phyloP scores from a whole-genome alignment of 2,113 vertebrate genomes.

The Saguinus midas region DNA sequence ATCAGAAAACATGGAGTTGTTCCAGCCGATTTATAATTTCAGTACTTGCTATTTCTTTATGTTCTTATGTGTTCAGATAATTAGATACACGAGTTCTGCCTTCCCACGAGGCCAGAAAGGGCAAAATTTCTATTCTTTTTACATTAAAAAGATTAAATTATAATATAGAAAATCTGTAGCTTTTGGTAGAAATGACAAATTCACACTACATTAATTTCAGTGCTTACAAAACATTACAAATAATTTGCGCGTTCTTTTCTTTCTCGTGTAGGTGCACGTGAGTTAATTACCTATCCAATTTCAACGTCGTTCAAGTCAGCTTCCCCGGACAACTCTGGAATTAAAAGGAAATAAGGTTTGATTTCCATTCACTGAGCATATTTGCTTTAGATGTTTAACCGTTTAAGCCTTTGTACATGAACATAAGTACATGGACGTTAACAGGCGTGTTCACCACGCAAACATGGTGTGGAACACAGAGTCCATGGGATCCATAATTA shows the following conservation, averaged over 20 bases:
- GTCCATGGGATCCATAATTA: not conserved
- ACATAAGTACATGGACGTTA: not conserved
- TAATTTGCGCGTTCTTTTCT: slow-evolving; percentile 68
- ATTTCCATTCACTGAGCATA: not conserved
- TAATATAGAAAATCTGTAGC: slow-evolving; percentile 84
- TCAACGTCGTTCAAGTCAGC: slow-evolving; percentile 61
- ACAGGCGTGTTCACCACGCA: not conserved
- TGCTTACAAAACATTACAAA: slow-evolving; percentile 85
- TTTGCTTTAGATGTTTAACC: slow-evolving; percentile 40
- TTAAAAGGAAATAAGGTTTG: slow-evolving; percentile 61
- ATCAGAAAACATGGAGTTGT: slow-evolving; percentile 87
- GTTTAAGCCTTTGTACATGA: not conserved
- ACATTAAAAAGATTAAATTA: slow-evolving; percentile 88
- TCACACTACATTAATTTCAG: slow-evolving; percentile 84
- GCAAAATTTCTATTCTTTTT: slow-evolving; percentile 83
- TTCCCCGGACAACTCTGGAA: slow-evolving; percentile 56
- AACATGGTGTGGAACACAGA: not conserved
- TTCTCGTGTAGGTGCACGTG: slow-evolving; percentile 58
- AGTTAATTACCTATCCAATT: slow-evolving; percentile 83
- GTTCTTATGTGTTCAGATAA: slow-evolving; percentile 87
- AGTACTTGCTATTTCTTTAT: slow-evolving; percentile 85
- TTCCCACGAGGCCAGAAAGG: slow-evolving; percentile 84
- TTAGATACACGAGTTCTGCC: slow-evolving; percentile 86
- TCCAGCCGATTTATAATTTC: slow-evolving; percentile 88
- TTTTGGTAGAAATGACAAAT: slow-evolving; percentile 84